phyloP scores from a whole-genome alignment of 1,140 invertebrate species.

The Drosophila sucinea region DNA sequence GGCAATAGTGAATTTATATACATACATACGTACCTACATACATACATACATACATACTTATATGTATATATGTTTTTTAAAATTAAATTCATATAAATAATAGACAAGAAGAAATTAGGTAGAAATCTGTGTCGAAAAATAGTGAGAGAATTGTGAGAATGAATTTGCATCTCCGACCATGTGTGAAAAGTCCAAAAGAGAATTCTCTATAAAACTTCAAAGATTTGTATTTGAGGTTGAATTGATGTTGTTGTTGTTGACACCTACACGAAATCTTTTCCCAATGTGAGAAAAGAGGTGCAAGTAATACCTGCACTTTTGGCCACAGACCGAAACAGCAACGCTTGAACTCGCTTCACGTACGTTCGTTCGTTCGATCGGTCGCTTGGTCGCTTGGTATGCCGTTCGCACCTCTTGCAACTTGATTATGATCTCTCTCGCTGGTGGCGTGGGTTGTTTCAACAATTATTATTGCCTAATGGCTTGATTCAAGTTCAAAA shows the following conservation, averaged over 20 bases:
- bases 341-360: slow-evolving; percentile 45
- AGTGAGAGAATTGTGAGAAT: too few relatives aligned
- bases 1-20: slow-evolving; percentile 34
- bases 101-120: slow-evolving; percentile 4
- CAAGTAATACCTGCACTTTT: slow-evolving; percentile 22
- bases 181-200: slow-evolving; percentile 24
- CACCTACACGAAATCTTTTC: slow-evolving; percentile 64
- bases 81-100: slow-evolving; percentile 39
- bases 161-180: slow-evolving; percentile 42
- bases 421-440: slow-evolving; percentile 54
- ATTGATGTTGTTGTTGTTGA: slow-evolving; percentile 58
- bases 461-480: slow-evolving; percentile 41
- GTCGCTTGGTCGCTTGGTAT: neutral
- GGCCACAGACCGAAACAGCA: slow-evolving; percentile 29
- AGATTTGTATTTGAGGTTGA: slow-evolving; percentile 51
- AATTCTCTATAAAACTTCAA: slow-evolving; percentile 55
- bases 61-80: slow-evolving; percentile 18
- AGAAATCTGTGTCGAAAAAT: neutral
- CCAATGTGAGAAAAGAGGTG: slow-evolving; percentile 14
- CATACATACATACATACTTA: slow-evolving; percentile 15
- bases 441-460: slow-evolving; percentile 65
- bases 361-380: neutral
- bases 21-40: slow-evolving; percentile 18
- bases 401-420: slow-evolving; percentile 63
- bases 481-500: slow-evolving; percentile 39